These are phyloP conservation scores for Caenorhabditis imperialis DNA, from an alignment of 2,888 invertebrate species.

Conservation along the genomic window DNA sequence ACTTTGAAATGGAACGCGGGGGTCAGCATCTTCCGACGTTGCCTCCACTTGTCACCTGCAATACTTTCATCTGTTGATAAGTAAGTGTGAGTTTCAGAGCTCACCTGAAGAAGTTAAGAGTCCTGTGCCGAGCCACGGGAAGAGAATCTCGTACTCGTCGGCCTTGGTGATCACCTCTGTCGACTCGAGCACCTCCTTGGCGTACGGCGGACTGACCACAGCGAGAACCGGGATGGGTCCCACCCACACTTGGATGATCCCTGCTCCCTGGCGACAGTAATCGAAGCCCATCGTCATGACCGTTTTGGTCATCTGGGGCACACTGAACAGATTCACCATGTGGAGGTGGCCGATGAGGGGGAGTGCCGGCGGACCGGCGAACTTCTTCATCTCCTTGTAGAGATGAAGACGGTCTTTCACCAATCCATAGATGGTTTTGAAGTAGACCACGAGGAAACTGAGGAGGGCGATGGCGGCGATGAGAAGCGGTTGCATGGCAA, in stretches of 20 bases:
- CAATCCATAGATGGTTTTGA: slow-evolving; percentile 28
- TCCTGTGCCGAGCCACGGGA: slow-evolving; percentile 80
- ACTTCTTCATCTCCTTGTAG: slow-evolving; percentile 26
- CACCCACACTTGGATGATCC: slow-evolving; percentile 52
- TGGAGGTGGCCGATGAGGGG: slow-evolving; percentile 39
- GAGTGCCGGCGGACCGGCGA: slow-evolving; percentile 35
- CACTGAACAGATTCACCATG: slow-evolving; percentile 34
- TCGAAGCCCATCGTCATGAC: slow-evolving; percentile 20
- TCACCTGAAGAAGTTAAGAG: slow-evolving; percentile 78
- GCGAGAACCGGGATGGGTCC: slow-evolving; percentile 62
- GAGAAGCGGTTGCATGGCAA: slow-evolving; percentile 15
- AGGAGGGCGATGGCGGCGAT: neutral
- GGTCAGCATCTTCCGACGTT: slow-evolving; percentile 80
- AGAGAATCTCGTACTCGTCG: slow-evolving; percentile 79
- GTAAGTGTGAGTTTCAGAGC: neutral
- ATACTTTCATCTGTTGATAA: neutral
- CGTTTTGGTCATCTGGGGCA: slow-evolving; percentile 9
- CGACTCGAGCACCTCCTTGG: slow-evolving; percentile 72
- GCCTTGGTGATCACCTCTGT: slow-evolving; percentile 78
- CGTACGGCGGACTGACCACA: slow-evolving; percentile 55
- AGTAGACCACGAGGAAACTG: slow-evolving; percentile 23
- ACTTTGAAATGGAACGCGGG: slow-evolving; percentile 81
- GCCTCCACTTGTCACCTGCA: slow-evolving; percentile 79
- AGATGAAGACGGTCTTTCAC: slow-evolving; percentile 28
- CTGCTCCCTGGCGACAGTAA: slow-evolving; percentile 25